These are phyloP conservation scores for Porites evermanni DNA, from an alignment of 92 coral and sea anemone genomes.

Conservation along the genomic window DNA sequence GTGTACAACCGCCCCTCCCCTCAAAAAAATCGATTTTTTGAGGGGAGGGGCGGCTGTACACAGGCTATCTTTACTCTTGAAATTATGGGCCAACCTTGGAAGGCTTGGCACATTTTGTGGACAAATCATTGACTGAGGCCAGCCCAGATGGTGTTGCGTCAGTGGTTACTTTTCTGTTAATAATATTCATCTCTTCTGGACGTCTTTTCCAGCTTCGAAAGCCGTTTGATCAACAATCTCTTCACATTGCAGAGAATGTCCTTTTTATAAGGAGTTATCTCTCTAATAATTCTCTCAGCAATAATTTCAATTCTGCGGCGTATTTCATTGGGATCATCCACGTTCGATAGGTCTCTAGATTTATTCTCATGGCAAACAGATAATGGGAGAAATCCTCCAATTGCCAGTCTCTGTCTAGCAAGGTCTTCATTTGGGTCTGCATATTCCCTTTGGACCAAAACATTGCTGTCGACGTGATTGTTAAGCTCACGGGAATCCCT, in stretches of 20 bases:
- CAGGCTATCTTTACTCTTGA: too few relatives aligned
- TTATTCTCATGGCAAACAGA: not conserved
- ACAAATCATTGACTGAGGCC: not conserved
- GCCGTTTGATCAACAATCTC: slow-evolving; percentile 45
- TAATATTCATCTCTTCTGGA: slow-evolving; percentile 19
- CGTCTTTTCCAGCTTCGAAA: slow-evolving; percentile 27
- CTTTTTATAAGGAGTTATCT: slow-evolving; percentile 46
- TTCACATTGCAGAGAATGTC: slow-evolving; percentile 49
- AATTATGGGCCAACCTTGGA: too few relatives aligned
- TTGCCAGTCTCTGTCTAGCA: not conserved
- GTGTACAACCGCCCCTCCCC: too few relatives aligned
- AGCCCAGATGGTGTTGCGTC: not conserved
- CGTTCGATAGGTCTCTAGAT: not conserved
- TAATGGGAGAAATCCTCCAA: not conserved
- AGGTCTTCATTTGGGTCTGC: not conserved
- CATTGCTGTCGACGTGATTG: not conserved
- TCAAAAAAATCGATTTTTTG: too few relatives aligned
- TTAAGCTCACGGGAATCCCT: not conserved
- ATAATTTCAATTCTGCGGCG: slow-evolving; percentile 40
- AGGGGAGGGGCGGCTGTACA: too few relatives aligned
- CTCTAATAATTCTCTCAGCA: slow-evolving; percentile 42
- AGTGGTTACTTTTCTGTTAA: not conserved
- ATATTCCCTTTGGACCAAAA: not conserved
- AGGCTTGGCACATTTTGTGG: not conserved
- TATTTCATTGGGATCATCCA: slow-evolving; percentile 9